Conservation (phyloP, 2,797 vertebrate genomes). For the Erithacus rubecula region DNA sequence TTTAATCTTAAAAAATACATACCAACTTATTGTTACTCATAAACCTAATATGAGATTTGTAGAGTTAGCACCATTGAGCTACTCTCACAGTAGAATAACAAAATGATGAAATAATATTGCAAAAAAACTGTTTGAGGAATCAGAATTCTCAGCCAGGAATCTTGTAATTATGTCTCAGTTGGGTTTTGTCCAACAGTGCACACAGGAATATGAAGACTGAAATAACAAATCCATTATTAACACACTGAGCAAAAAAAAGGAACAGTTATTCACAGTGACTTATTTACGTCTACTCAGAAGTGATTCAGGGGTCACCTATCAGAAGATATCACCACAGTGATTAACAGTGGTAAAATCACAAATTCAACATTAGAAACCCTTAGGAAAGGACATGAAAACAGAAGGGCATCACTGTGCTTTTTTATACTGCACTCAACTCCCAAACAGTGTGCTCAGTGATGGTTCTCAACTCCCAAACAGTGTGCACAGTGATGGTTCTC, state of each 20-base stretch:
- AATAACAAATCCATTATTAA: background rate
- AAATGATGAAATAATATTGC: background rate
- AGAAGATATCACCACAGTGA: background rate
- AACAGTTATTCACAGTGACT: background rate
- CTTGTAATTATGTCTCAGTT: background rate
- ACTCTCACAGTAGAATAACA: background rate
- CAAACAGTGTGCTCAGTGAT: background rate
- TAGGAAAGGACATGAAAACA: background rate
- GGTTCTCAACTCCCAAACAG: background rate
- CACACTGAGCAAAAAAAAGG: background rate
- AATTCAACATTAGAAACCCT: background rate
- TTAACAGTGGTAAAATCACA: background rate
- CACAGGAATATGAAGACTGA: background rate
- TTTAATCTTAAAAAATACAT: background rate
- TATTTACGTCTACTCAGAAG: background rate
- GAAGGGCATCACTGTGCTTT: background rate
- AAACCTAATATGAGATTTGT: background rate
- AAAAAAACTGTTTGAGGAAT: background rate
- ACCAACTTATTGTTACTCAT: background rate
- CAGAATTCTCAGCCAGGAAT: background rate
- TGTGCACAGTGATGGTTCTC: background rate
- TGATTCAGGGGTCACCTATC: background rate
- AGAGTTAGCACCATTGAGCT: background rate
- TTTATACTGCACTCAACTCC: background rate
- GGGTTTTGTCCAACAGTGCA: background rate